These are phyloP conservation scores for Centrocercus urophasianus DNA, from an alignment of 2,113 vertebrate species.

Conservation along the genomic window DNA sequence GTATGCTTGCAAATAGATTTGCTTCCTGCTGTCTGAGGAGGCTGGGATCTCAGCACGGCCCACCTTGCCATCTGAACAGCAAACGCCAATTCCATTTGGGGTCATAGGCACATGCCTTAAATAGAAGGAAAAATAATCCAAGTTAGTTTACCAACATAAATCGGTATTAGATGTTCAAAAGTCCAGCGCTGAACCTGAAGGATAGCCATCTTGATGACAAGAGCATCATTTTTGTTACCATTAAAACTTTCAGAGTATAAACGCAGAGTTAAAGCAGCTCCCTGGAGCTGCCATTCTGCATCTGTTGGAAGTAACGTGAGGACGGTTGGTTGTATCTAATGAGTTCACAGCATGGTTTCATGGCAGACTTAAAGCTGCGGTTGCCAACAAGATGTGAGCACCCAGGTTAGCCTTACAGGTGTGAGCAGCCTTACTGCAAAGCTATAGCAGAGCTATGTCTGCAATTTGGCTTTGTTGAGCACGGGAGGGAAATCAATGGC, in stretches of 20 bases:
- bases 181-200: not conserved
- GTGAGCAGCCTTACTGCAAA: not conserved
- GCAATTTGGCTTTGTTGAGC: not conserved
- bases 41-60: not conserved
- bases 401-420: not conserved
- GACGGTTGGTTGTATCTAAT: not conserved
- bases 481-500: rapidly evolving
- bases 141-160: not conserved
- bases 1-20: not conserved
- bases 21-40: not conserved
- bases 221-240: not conserved
- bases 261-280: not conserved
- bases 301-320: not conserved
- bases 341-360: not conserved
- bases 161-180: not conserved
- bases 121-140: not conserved
- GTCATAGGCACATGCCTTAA: not conserved
- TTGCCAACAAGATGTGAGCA: not conserved
- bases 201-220: not conserved
- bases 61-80: not conserved
- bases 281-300: not conserved
- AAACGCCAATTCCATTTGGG: not conserved
- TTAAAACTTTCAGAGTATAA: not conserved
- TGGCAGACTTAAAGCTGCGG: not conserved
- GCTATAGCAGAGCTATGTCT: not conserved